Evolutionary conservation across 2,113 vertebrate species (phyloP).

Genomic region (Hiodon alosoides): DNA sequence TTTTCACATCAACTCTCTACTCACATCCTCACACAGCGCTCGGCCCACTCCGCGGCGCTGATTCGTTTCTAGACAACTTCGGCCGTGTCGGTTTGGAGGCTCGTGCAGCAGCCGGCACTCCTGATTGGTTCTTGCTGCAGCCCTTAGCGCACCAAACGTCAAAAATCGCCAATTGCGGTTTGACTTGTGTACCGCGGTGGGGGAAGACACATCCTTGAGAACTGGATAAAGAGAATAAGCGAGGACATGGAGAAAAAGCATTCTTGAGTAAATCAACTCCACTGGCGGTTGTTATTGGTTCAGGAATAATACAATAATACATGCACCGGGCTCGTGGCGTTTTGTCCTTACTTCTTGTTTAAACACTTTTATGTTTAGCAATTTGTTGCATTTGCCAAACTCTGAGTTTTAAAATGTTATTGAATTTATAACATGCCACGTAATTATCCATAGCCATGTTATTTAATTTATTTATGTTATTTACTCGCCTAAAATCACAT

Average conservation of each 20-base stretch:
- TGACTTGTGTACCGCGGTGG: slow-evolving; percentile 32
- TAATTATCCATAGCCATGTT: background rate
- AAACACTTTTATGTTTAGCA: too few relatives aligned
- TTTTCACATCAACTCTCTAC: slow-evolving; percentile 53
- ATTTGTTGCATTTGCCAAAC: too few relatives aligned
- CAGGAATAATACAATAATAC: too few relatives aligned
- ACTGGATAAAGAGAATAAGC: slow-evolving; percentile 26
- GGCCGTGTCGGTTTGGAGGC: slow-evolving; percentile 25
- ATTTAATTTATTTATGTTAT: background rate
- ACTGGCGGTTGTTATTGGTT: background rate
- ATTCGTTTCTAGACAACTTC: slow-evolving; percentile 34
- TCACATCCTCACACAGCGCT: slow-evolving; percentile 36
- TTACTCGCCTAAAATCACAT: background rate
- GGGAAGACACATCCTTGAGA: slow-evolving; percentile 27
- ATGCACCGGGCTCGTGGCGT: too few relatives aligned
- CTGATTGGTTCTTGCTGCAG: slow-evolving; percentile 40
- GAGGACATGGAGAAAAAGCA: slow-evolving; percentile 27
- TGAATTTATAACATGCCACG: background rate
- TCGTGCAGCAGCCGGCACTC: slow-evolving; percentile 40
- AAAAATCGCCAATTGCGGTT: slow-evolving; percentile 43
- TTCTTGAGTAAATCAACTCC: slow-evolving; percentile 16
- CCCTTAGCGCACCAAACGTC: slow-evolving; percentile 17
- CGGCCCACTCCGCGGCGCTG: background rate
- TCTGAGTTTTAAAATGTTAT: too few relatives aligned
- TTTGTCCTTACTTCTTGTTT: too few relatives aligned